Base-by-base conservation (phyloP, 1,140 invertebrate genomes). In the Zaprionus taronus region DNA sequence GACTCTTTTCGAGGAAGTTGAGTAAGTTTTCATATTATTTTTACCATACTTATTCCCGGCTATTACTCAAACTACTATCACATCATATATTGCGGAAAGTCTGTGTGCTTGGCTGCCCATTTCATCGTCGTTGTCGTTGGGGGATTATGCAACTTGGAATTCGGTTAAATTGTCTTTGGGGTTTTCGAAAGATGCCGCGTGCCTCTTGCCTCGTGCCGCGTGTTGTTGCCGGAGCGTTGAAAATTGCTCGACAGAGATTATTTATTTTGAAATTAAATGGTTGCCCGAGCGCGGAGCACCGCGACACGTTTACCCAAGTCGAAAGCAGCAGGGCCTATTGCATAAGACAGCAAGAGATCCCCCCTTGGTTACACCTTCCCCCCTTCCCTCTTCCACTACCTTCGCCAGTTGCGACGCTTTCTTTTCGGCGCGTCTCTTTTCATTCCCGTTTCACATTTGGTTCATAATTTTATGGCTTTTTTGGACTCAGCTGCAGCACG, bases 191-290 rank as follows among this genome's bases (percentile, higher is more conserved):
- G 70, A 85, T 78, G 68, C 67, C 31, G 31, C 31, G 76, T 80
- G 47, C 67, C 86, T 34, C 31, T 34, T 11, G 71, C 7, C n/a
- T n/a, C 41, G 41, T 38, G 36, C 36, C 14, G 14, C 4, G 14
- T 38, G n/a, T n/a, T 47, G 41, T 47, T 47, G 41, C 7, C 41
- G 1, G 71, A 85, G 85, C 85, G 85, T 90, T 90, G 79, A 90
- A 90, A 90, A 90, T 90, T 84, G 70, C 77, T 65, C 38, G 56
- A 66, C 63, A 72, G 65, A 74, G 60, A 51, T 84, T 73, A 74
- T 67, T 72, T 69, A 71, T 90, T 90, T 91, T 80, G 81, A 90
- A 90, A 90, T 90, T 77, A 85, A 90, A 90, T 89, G 68, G 62
- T 58, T 76, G 85, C 28, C 81, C 51, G 84, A 87, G 78, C 84